phyloP scores from a whole-genome alignment of 1,140 invertebrate species.

The Trichonephila clavata region DNA sequence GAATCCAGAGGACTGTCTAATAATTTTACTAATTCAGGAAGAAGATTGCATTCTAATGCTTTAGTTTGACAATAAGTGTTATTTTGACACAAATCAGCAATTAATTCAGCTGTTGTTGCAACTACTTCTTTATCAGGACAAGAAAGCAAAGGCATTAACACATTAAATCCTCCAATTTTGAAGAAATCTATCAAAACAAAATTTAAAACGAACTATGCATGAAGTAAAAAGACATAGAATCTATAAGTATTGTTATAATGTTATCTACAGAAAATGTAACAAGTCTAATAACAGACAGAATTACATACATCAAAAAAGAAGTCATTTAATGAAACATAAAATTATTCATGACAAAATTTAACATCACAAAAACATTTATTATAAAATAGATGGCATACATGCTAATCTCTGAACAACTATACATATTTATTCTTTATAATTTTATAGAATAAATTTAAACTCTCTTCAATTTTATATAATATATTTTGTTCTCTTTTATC shows the following conservation, averaged over 20 bases:
- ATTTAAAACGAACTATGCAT: not conserved
- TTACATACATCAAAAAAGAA: no score
- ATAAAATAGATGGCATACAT: no score
- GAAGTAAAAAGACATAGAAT: not conserved
- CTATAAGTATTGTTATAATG: not conserved
- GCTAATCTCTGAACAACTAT: no score
- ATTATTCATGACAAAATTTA: no score
- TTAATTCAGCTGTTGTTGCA: conserved; percentile 85
- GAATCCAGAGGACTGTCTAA: conserved; percentile 84
- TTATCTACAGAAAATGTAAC: no score
- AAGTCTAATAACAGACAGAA: not conserved
- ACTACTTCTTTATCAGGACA: conserved; percentile 85
- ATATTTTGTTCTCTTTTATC: no score
- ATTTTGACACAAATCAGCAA: conserved; percentile 89
- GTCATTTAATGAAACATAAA: no score
- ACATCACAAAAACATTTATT: no score
- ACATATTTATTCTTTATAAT: no score
- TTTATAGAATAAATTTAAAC: no score
- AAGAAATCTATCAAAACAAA: conserved; percentile 85
- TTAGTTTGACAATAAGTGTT: conserved; percentile 88
- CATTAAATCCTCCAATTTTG: conserved; percentile 89
- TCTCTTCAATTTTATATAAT: no score
- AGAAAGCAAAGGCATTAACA: conserved; percentile 86
- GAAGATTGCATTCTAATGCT: conserved; percentile 84
- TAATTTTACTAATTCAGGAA: conserved; percentile 86